Conservation (phyloP, 2,888 invertebrate genomes). For the Crocallis elinguaria region DNA sequence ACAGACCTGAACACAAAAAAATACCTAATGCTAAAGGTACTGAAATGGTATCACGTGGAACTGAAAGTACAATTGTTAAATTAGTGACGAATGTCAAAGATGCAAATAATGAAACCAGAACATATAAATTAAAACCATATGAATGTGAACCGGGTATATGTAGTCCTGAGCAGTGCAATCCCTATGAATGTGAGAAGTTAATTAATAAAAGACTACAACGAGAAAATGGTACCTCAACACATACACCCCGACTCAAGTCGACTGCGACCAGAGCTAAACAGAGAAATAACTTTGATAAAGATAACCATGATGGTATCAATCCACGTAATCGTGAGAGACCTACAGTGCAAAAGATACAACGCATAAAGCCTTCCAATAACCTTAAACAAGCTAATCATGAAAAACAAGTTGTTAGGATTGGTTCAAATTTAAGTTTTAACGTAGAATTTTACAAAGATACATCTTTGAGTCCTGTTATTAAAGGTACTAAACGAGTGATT, state of each 20-base stretch:
- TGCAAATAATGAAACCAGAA: neutral
- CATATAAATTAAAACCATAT: slow-evolving; percentile 20
- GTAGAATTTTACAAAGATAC: slow-evolving; percentile 46
- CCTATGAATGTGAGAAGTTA: slow-evolving; percentile 37
- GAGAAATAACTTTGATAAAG: neutral
- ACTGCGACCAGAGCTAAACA: neutral
- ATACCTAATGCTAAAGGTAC: neutral
- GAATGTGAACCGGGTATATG: slow-evolving; percentile 49
- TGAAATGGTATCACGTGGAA: slow-evolving; percentile 1
- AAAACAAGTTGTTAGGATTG: slow-evolving; percentile 32
- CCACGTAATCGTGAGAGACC: neutral
- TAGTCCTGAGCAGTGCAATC: slow-evolving; percentile 46
- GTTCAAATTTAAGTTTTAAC: slow-evolving; percentile 47
- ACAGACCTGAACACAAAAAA: neutral
- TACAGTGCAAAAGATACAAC: neutral
- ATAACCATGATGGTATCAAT: neutral
- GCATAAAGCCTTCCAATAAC: neutral
- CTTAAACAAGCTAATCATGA: slow-evolving; percentile 8
- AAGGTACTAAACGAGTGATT: neutral
- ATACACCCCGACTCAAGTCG: neutral
- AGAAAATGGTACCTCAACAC: slow-evolving; percentile 10
- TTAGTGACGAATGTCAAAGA: neutral
- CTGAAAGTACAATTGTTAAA: neutral
- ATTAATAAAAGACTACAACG: slow-evolving; percentile 11
- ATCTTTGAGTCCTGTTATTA: neutral